Evolutionary conservation across 2,888 invertebrate species (phyloP), one percentile per base, ranked within the genome.

Genomic region (Baccha elongata): DNA sequence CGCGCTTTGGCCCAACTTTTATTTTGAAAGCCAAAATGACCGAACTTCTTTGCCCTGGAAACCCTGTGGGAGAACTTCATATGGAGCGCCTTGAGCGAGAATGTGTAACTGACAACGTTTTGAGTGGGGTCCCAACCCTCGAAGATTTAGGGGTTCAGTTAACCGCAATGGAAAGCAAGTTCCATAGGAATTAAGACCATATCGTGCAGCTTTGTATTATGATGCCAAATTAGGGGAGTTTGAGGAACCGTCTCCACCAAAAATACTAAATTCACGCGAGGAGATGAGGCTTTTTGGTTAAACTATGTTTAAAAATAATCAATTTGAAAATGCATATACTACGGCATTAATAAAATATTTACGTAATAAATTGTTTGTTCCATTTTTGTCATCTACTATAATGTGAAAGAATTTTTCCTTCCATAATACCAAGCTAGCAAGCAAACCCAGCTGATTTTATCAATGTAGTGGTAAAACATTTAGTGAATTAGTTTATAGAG

Each of bases 71-170:
- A 10, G 92, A 92, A 85, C 88, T 97, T 53, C 94, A 94, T 86
- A 94, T 95, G 93, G 97, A 98, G 87, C 93, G 94, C 76, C 88
- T 98, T 52, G 98, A 98, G 91, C 89, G 96, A 93, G 98, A 98
- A 90, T 93, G 94, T 85, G 92, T 95, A 4, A 94, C 94, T 0
- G 98, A 98, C 88, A 90, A 90, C 6, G 92, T 95, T 0, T 86
- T 92, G 3, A 88, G 89, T 6, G 93, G 92, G 37, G 87, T 96
- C 21, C 97, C 96, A 2, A 96, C 96, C 0, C 91, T 98, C 65
- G 96, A 97, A 90, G 98, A 98, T 92, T 93, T 99, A 83, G 98
- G 97, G 13, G 94, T 99, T 1, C 91, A 91, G 35, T 92, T 96
- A 67, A 95, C 94, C 0, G 88, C 91, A 1, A 93, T 98, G 92